A percentile compares a stretch with the other conserved stretches of the same genome.
Evolutionary conservation across 2,113 vertebrate genomes (phyloP).

Genomic region (Charadrius vociferus): DNA sequence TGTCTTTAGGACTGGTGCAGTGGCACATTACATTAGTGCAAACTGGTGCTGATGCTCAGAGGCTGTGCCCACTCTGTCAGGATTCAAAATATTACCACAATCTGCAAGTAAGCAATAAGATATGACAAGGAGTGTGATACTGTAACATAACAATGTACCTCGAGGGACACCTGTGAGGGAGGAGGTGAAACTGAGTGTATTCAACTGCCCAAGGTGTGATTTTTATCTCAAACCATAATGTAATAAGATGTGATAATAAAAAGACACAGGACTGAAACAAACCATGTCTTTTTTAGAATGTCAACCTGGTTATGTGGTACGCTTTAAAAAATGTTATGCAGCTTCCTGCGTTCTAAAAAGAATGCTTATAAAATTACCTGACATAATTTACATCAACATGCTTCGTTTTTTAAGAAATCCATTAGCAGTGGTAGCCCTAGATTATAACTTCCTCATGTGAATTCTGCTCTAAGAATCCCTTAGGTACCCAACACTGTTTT

Average conservation of each 20-base stretch:
- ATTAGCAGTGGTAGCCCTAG: neutral
- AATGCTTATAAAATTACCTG: conserved; percentile 8
- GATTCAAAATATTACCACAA: conserved; percentile 38
- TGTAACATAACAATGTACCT: conserved; percentile 13
- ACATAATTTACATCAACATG: neutral
- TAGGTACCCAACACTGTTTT: neutral
- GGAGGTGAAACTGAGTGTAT: conserved; percentile 48
- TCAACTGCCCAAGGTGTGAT: conserved; percentile 51
- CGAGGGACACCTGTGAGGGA: conserved; percentile 42
- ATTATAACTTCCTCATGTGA: neutral
- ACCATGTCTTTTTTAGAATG: conserved; percentile 12
- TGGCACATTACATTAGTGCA: conserved; percentile 60
- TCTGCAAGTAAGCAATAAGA: conserved; percentile 13
- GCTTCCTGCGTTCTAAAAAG: conserved; percentile 10
- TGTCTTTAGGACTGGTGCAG: conserved; percentile 48
- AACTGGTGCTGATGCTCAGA: conserved; percentile 57
- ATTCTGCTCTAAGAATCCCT: neutral
- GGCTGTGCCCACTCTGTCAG: neutral
- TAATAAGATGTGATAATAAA: conserved; percentile 69
- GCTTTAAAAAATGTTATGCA: neutral
- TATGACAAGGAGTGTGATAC: conserved; percentile 22
- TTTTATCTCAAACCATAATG: conserved; percentile 62
- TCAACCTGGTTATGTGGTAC: neutral
- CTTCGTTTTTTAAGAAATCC: neutral
- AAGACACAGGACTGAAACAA: conserved; percentile 29